Evolutionary conservation across 2,797 vertebrate genomes (phyloP).

Genomic region (Gastrophryne carolinensis): DNA sequence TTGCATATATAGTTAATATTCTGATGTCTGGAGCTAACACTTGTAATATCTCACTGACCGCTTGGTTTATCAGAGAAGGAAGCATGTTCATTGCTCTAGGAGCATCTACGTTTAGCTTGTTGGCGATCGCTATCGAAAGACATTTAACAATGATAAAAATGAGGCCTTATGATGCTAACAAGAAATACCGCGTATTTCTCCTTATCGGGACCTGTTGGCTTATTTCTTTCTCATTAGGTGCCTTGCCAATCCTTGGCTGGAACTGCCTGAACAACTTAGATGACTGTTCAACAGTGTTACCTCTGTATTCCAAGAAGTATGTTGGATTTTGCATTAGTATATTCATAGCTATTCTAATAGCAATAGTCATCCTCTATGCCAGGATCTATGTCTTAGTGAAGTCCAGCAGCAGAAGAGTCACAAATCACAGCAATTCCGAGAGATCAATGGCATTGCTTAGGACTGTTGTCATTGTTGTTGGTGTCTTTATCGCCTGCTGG

Average conservation of each 20-base stretch:
- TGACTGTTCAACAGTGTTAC: constrained; percentile 89
- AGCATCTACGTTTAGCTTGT: constrained; percentile 89
- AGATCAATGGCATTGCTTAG: constrained; percentile 89
- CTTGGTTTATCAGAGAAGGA: constrained; percentile 92
- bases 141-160: constrained; percentile 98
- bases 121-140: constrained; percentile 93
- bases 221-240: constrained; percentile 81
- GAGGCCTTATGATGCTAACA: constrained; percentile 90
- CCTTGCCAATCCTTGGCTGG: constrained; percentile 92
- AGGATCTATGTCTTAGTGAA: constrained; percentile 91
- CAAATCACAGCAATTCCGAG: constrained; percentile 84
- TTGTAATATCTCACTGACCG: constrained; percentile 76
- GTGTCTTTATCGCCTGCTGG: constrained; percentile 93
- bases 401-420: constrained; percentile 89
- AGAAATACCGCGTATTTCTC: constrained; percentile 91
- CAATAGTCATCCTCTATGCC: constrained; percentile 85
- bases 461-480: constrained; percentile 90
- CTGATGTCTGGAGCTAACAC: constrained; percentile 89
- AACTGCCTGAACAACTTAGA: constrained; percentile 85
- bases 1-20: constrained; percentile 86
- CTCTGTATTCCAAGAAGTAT: constrained; percentile 90
- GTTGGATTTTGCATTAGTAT: constrained; percentile 89
- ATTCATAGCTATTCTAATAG: constrained; percentile 81
- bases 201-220: constrained; percentile 94
- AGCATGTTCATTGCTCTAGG: constrained; percentile 92